Conservation (phyloP, 2,888 invertebrate species). For the Parthenolecanium corni region DNA sequence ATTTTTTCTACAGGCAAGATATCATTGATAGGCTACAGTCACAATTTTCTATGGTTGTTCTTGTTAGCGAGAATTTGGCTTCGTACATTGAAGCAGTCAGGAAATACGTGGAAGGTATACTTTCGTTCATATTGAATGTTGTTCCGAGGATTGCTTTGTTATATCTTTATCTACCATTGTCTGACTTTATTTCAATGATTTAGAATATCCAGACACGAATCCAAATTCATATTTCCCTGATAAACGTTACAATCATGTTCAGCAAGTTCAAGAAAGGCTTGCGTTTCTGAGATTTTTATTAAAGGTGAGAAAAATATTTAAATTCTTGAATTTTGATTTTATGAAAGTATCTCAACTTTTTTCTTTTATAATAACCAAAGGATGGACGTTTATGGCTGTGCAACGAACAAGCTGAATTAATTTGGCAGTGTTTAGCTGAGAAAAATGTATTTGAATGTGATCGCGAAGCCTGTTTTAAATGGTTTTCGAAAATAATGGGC, state of each 20-base stretch:
- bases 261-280: conserved; percentile 86
- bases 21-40: conserved; percentile 83
- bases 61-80: conserved; percentile 84
- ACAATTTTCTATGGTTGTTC: conserved; percentile 82
- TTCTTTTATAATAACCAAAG: conserved; percentile 38
- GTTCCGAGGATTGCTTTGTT: not conserved
- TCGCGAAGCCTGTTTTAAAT: conserved; percentile 92
- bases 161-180: not conserved
- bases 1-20: conserved; percentile 46
- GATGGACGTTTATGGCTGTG: conserved; percentile 95
- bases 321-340: not conserved
- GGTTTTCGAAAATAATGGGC: conserved; percentile 95
- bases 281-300: conserved; percentile 84
- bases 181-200: conserved; percentile 25
- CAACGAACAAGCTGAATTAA: conserved; percentile 91
- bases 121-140: not conserved
- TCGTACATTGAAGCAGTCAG: conserved; percentile 81
- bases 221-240: conserved; percentile 69
- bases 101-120: conserved; percentile 45
- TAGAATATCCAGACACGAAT: conserved; percentile 62
- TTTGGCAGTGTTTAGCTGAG: conserved; percentile 92
- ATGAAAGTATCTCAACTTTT: not conserved
- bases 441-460: conserved; percentile 83
- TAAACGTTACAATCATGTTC: conserved; percentile 78
- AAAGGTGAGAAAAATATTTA: conserved; percentile 43